A percentile compares a stretch with the other conserved stretches of the same genome.
phyloP scores from a whole-genome alignment of 2,888 invertebrate genomes.

The Drosophila anceps region DNA sequence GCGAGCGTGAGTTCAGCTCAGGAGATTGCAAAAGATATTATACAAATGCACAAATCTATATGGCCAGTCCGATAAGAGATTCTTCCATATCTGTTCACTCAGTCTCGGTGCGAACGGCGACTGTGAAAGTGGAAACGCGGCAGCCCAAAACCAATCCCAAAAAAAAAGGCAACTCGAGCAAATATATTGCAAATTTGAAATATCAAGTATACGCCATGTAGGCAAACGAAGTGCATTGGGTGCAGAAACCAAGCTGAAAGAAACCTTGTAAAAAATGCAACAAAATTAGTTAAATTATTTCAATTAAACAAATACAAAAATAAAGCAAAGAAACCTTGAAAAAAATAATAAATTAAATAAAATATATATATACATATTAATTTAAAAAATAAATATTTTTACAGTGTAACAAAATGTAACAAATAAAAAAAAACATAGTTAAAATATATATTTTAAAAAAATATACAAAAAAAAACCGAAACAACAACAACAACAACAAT shows the following conservation, averaged over 20 bases:
- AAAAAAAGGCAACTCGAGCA: neutral
- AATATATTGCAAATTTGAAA: neutral
- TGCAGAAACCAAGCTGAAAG: constrained; percentile 5
- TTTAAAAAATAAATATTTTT: constrained; percentile 21
- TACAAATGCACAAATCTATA: constrained; percentile 72
- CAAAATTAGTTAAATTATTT: neutral
- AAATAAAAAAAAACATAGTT: neutral
- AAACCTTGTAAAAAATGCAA: constrained; percentile 29
- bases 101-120: constrained; percentile 84
- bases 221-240: constrained; percentile 11
- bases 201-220: constrained; percentile 34
- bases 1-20: constrained; percentile 46
- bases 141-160: constrained; percentile 3
- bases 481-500: constrained; percentile 27
- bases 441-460: constrained; percentile 6
- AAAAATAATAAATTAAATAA: neutral
- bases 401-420: constrained; percentile 29
- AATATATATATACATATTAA: neutral
- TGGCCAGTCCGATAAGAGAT: constrained; percentile 80
- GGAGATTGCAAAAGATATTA: constrained; percentile 72
- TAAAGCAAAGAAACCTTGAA: constrained; percentile 9
- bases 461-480: constrained; percentile 1
- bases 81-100: constrained; percentile 51
- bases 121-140: constrained; percentile 64
- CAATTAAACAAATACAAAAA: neutral